Base-by-base conservation (phyloP, 2,888 invertebrate species). In the Hydrotaea diabolus region DNA sequence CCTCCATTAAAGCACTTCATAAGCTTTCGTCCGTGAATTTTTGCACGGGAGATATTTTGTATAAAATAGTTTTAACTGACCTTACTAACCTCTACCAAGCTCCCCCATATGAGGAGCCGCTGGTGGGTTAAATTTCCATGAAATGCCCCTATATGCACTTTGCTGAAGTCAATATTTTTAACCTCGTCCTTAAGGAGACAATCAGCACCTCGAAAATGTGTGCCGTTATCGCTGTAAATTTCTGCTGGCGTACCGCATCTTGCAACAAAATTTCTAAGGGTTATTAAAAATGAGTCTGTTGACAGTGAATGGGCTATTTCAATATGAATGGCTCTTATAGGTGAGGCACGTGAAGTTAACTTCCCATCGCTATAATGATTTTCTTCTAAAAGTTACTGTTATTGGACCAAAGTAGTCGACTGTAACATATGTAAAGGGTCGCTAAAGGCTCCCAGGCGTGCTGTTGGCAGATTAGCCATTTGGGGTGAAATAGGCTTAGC, bases 181-280 rank as follows among this genome's bases (percentile, higher is more conserved):
- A 77, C 3, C 11, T 74, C 26, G 0, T 75, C 55, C 21, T 64
- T 71, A 0, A 75, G 49, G 39, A 82, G 49, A 46, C 62, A 55
- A 62, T 84, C 80, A n/a, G 77, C 73, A 13, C 75, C 82, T 13
- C 59, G 80, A 23, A 87, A 87, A 74, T 87, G 82, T 4, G 77
- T 80, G 0, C 82, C 86, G 17, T 82, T 84, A 55, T 86, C 81
- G 26, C 80, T 79, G 17, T 82, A 86, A 39, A 86, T 85, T 57
- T 86, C 80, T 26, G 75, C 76, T 17, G 86, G 86, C 4, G 53
- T 73, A 8, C 87, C 83, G 17, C 85, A 77, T 36, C 85, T 76
- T 19, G 73, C 62, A 0, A 86, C 39, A 59, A 83, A 82, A 39
- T 86, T 86, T 21, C 78, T 72, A 0, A 87, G 66, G 3, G 53